phyloP scores from a whole-genome alignment of 2,888 invertebrate genomes.

The Cryptocephalus primarius region DNA sequence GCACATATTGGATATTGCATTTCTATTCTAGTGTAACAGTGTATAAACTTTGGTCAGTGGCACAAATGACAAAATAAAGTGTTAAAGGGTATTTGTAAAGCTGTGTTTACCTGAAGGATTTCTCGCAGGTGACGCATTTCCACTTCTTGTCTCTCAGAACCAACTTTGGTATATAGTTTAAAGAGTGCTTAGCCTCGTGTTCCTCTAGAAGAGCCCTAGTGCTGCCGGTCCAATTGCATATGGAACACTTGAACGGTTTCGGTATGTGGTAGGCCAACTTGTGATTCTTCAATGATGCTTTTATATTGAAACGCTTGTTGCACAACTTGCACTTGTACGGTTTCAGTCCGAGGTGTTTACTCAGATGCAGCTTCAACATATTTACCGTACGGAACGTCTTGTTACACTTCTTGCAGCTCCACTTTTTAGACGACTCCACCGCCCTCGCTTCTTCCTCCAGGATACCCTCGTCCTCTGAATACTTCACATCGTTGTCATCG shows the following conservation, averaged over 20 bases:
- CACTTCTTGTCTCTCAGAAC: constrained; percentile 4
- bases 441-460: neutral
- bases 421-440: neutral
- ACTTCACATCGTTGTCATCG: neutral
- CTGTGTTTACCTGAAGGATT: constrained; percentile 2
- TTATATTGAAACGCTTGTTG: neutral
- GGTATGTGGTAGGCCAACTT: no score
- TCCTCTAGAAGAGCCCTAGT: constrained; percentile 2
- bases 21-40: no score
- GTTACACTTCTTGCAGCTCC: neutral
- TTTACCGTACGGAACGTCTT: neutral
- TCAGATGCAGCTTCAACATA: neutral
- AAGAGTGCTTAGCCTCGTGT: constrained; percentile 7
- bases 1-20: no score
- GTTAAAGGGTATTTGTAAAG: no score
- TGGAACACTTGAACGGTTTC: neutral
- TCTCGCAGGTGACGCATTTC: constrained; percentile 7
- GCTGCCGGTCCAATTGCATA: constrained; percentile 7
- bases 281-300: neutral
- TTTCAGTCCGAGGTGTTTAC: neutral
- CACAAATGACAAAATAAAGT: no score
- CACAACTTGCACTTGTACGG: neutral
- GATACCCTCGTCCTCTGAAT: constrained; percentile 2
- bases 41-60: no score
- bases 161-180: neutral